These are phyloP conservation scores for Chaenocephalus aceratus DNA, from an alignment of 2,113 vertebrate species.

Conservation along the genomic window DNA sequence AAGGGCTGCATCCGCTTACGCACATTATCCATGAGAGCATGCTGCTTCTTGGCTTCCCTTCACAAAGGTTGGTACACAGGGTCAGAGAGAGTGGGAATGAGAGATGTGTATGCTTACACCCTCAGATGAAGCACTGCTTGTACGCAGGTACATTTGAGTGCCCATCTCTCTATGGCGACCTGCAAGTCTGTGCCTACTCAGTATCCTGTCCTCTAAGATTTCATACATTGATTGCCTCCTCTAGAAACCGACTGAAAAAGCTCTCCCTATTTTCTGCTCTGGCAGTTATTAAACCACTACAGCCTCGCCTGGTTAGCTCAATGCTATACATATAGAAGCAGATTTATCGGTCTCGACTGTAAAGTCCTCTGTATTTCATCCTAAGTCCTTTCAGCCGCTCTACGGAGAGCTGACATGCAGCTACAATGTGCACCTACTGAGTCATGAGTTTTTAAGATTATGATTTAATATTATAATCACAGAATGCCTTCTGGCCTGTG, in stretches of 20 bases:
- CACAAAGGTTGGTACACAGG: slow-evolving; percentile 72
- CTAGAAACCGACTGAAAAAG: slow-evolving; percentile 42
- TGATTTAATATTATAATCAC: slow-evolving; percentile 63
- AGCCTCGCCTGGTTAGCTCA: slow-evolving; percentile 38
- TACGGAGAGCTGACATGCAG: slow-evolving; percentile 21
- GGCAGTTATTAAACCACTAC: slow-evolving; percentile 25
- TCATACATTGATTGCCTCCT: slow-evolving; percentile 63
- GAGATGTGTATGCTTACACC: slow-evolving; percentile 64
- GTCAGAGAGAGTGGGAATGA: slow-evolving; percentile 78
- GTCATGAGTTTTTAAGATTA: slow-evolving; percentile 52
- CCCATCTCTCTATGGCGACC: slow-evolving; percentile 32
- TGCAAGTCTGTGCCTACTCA: slow-evolving; percentile 40
- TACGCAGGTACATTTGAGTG: slow-evolving; percentile 28
- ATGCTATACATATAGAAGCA: slow-evolving; percentile 26
- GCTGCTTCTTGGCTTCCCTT: slow-evolving; percentile 78
- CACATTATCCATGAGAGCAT: slow-evolving; percentile 71
- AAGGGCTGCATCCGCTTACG: slow-evolving; percentile 77
- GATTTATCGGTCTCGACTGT: slow-evolving; percentile 35
- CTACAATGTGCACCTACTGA: slow-evolving; percentile 40
- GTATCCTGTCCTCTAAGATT: slow-evolving; percentile 56
- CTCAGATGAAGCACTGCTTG: slow-evolving; percentile 67
- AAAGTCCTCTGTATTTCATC: slow-evolving; percentile 40
- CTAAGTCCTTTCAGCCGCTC: slow-evolving; percentile 1
- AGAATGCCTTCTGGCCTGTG: slow-evolving; percentile 51
- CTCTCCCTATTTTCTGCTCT: slow-evolving; percentile 44